These are phyloP conservation scores for Cryptotis parvus DNA, from an alignment of 2,113 vertebrate genomes.

Conservation along the genomic window DNA sequence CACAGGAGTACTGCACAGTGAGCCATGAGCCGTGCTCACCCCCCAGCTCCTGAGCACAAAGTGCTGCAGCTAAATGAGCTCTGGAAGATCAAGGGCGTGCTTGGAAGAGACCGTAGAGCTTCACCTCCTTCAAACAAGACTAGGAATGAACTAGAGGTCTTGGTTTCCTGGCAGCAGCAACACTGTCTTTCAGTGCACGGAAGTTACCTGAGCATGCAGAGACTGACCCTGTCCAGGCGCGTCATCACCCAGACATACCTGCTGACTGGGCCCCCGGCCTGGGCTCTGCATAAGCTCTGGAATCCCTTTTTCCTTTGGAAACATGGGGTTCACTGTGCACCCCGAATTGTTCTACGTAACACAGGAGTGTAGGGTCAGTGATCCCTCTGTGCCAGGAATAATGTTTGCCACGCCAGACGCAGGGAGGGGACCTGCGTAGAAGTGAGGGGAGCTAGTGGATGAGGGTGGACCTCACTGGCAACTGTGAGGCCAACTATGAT, in stretches of 20 bases:
- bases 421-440: not conserved
- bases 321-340: not conserved
- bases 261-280: not conserved
- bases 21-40: no score
- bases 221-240: not conserved
- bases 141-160: not conserved
- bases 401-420: not conserved
- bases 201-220: not conserved
- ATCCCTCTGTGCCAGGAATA: not conserved
- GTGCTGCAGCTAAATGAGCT: not conserved
- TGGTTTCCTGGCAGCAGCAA: not conserved
- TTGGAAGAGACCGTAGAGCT: not conserved
- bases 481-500: no score
- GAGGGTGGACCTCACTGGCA: not conserved
- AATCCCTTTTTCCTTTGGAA: not conserved
- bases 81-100: not conserved
- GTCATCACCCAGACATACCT: not conserved
- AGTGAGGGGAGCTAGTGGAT: not conserved
- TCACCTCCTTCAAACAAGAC: not conserved
- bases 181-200: not conserved
- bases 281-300: not conserved
- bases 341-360: not conserved
- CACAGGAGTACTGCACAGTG: no score
- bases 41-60: not conserved
- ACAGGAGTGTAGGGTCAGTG: not conserved